A percentile compares a stretch with the other conserved stretches of the same genome.
Evolutionary conservation across 2,113 vertebrate genomes (phyloP).

Genomic region (Halichoerus grypus): DNA sequence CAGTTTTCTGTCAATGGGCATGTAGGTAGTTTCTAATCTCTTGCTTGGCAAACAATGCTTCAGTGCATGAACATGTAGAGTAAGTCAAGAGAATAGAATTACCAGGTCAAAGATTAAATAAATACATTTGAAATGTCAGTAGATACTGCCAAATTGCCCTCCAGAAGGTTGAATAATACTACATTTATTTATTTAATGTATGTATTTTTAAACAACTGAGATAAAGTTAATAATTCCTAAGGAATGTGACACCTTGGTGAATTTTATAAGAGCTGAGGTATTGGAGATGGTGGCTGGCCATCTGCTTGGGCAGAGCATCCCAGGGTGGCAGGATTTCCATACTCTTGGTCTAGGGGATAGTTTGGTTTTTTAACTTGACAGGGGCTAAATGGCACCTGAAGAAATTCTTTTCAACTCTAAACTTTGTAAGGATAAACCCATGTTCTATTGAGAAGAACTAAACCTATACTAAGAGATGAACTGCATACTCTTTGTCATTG

Average conservation of each 20-base stretch:
- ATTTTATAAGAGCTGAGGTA: neutral
- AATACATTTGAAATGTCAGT: neutral
- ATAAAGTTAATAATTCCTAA: neutral
- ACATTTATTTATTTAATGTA: neutral
- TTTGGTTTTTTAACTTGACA: neutral
- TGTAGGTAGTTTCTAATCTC: neutral
- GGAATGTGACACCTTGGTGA: neutral
- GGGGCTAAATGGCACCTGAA: neutral
- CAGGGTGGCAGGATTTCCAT: neutral
- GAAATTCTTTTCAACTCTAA: neutral
- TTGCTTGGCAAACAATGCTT: neutral
- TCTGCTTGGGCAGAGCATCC: neutral
- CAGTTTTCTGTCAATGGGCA: neutral
- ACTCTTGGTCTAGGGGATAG: neutral
- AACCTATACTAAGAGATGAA: neutral
- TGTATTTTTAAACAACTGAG: neutral
- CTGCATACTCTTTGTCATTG: neutral
- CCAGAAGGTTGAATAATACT: neutral
- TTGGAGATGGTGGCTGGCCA: neutral
- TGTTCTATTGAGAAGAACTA: neutral
- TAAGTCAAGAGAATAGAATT: neutral
- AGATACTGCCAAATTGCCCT: neutral
- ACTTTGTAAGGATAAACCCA: neutral
- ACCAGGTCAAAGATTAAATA: neutral
- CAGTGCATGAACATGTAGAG: neutral